Percentiles rank a stretch among this genome's conserved stretches.
These are phyloP conservation scores for Brachypalpus laphriformis DNA, from an alignment of 2,888 invertebrate genomes.

Conservation along the genomic window DNA sequence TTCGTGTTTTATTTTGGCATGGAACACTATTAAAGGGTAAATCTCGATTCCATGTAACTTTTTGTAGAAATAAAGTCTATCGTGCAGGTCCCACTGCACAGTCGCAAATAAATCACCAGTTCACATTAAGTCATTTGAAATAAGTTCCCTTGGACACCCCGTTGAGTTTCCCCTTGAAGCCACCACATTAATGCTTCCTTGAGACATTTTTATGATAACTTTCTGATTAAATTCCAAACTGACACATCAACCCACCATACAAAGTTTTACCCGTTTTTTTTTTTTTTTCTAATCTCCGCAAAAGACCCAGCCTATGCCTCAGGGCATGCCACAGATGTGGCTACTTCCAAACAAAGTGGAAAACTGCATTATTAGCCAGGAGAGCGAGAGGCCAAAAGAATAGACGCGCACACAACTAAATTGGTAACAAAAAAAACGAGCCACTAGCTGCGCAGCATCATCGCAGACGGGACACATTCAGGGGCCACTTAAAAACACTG, in stretches of 20 bases:
- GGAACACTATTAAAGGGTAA: too few species aligned
- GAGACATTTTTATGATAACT: constrained; percentile 56
- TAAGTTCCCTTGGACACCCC: neutral
- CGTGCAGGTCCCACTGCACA: neutral
- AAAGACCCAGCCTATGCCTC: constrained; percentile 65
- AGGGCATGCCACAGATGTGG: constrained; percentile 53
- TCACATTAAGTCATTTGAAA: neutral
- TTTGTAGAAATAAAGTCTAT: too few species aligned
- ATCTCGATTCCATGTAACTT: too few species aligned
- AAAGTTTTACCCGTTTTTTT: constrained; percentile 33
- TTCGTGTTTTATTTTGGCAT: too few species aligned
- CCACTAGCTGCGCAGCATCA: constrained; percentile 23
- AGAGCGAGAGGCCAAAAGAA: constrained; percentile 24
- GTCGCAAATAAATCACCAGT: neutral
- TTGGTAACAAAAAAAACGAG: constrained; percentile 60
- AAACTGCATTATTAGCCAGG: constrained; percentile 62
- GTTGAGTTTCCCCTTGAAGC: constrained; percentile 10
- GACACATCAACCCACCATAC: constrained; percentile 11
- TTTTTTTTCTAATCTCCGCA: constrained; percentile 57
- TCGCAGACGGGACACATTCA: constrained; percentile 67
- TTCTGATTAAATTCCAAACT: constrained; percentile 57
- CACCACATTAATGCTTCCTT: constrained; percentile 21
- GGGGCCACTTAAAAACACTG: constrained; percentile 71
- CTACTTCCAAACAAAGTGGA: constrained; percentile 44
- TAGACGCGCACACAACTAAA: constrained; percentile 47